Evolutionary conservation across 1,140 invertebrate species (phyloP), one percentile per base, ranked within the genome.

Genomic region (Zaprionus camerounensis): DNA sequence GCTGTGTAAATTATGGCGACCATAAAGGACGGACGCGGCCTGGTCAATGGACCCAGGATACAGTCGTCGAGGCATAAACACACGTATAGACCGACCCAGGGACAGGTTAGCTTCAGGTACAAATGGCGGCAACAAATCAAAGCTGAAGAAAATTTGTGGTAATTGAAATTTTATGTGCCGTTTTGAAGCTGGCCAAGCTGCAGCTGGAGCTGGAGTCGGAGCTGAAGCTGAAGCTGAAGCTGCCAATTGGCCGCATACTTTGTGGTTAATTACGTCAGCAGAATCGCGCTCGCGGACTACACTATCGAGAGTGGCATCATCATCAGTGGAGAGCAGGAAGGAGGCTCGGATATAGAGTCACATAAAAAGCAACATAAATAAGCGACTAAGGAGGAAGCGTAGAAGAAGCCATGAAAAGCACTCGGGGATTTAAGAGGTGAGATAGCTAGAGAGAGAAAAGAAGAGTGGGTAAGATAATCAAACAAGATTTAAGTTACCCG

Each of bases 101-200:
- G 34, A 57, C 49, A 70, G 65, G 55, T 56, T n/a, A 46, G 57
- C 41, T 62, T 62, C 59, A 57, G 58, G 51, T 63, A 46, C 31
- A 63, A 81, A 69, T 72, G 73, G 78, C 78, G 79, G 78, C 63
- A 68, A 81, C 79, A 81, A 81, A 81, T 81, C 79, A 81, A 81
- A 81, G 74, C 74, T 12, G 17, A 38, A 63, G 59, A 76, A 72
- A 80, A 81, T 81, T 81, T 81, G 79, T 81, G 78, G 79, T 81
- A 81, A 81, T 81, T 81, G 79, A 81, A 81, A 81, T 81, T 81
- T 80, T 81, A 81, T 81, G 67, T 80, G 78, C 78, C 78, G 67
- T 75, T 80, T 51, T 20, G 17, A 51, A 24, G 17, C 46, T 13
- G 15, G 0, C 38, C 38, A n/a, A 41, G 38, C 15, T 41, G 38